Evolutionary conservation across 2,888 invertebrate genomes (phyloP).

Genomic region (Crepidodera aurea): DNA sequence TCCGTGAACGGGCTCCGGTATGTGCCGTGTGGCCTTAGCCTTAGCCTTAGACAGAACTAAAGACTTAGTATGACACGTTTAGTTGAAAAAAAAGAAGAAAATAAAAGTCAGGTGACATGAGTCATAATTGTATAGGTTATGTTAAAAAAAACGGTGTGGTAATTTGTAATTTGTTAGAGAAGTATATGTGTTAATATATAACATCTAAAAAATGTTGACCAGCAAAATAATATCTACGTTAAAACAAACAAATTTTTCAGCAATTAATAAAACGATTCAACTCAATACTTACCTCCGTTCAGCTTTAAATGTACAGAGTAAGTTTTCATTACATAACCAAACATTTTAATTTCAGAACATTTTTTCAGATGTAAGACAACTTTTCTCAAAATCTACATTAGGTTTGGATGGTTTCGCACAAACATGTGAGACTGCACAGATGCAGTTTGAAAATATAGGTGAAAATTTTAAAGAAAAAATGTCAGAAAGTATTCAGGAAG

Average conservation of each 20-base stretch:
- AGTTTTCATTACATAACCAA: conserved; percentile 33
- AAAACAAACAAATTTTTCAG: conserved; percentile 19
- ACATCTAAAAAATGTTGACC: conserved; percentile 32
- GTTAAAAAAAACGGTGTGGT: too few relatives aligned
- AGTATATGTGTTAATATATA: too few relatives aligned
- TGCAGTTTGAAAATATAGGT: conserved; percentile 69
- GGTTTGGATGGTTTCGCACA: conserved; percentile 70
- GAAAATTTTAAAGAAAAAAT: conserved; percentile 78
- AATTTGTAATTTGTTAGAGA: too few relatives aligned
- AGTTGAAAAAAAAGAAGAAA: too few relatives aligned
- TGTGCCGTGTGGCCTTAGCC: too few relatives aligned
- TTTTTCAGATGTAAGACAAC: conserved; percentile 53
- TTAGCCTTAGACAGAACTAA: too few relatives aligned
- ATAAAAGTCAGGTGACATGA: too few relatives aligned
- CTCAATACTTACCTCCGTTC: conserved; percentile 23
- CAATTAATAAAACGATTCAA: conserved; percentile 22
- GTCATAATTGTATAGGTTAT: too few relatives aligned
- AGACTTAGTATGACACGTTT: too few relatives aligned
- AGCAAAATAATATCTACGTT: conserved; percentile 26
- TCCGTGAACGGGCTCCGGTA: too few relatives aligned
- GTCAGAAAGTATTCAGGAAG: conserved; percentile 67
- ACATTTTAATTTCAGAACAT: background rate
- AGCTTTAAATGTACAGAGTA: conserved; percentile 28
- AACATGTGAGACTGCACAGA: conserved; percentile 64
- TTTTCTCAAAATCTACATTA: conserved; percentile 68